A percentile compares a stretch with the other conserved stretches of the same genome.
Evolutionary conservation across 2,113 vertebrate species (phyloP).

Genomic region (Speoplatyrhinus poulsoni): DNA sequence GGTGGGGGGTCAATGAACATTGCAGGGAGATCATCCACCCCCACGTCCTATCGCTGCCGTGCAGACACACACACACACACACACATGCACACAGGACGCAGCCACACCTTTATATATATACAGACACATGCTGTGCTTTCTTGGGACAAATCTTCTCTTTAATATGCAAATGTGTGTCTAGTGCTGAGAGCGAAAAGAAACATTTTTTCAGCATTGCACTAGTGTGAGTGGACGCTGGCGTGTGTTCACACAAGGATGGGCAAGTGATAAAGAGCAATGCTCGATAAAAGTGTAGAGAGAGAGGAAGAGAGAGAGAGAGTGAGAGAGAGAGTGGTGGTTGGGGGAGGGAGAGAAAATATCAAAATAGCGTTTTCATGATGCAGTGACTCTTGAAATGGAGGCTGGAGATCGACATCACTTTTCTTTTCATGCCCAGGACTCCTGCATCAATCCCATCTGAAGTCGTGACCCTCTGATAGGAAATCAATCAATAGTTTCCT

Average conservation of each 20-base stretch:
- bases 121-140: conserved; percentile 56
- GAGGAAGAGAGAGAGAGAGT: conserved; percentile 2
- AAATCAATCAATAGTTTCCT: conserved; percentile 61
- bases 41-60: conserved; percentile 33
- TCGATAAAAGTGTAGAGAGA: background rate
- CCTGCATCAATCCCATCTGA: conserved; percentile 34
- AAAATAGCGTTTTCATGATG: conserved; percentile 16
- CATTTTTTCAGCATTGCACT: conserved; percentile 16
- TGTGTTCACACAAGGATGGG: background rate
- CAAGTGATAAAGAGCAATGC: background rate
- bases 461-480: conserved; percentile 50
- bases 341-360: background rate
- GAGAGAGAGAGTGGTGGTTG: background rate
- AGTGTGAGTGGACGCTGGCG: conserved; percentile 3
- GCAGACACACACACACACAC: conserved; percentile 29
- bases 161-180: conserved; percentile 53
- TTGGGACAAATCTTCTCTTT: conserved; percentile 56
- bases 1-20: conserved; percentile 67
- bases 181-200: conserved; percentile 32
- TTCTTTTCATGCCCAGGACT: conserved; percentile 47
- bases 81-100: conserved; percentile 37
- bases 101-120: conserved; percentile 37
- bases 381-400: conserved; percentile 21
- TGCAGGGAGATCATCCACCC: conserved; percentile 56
- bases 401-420: conserved; percentile 24